Percentiles rank a stretch among this genome's conserved stretches.
Evolutionary conservation across 2,113 vertebrate species (phyloP).

Genomic region (Labrus mixtus): DNA sequence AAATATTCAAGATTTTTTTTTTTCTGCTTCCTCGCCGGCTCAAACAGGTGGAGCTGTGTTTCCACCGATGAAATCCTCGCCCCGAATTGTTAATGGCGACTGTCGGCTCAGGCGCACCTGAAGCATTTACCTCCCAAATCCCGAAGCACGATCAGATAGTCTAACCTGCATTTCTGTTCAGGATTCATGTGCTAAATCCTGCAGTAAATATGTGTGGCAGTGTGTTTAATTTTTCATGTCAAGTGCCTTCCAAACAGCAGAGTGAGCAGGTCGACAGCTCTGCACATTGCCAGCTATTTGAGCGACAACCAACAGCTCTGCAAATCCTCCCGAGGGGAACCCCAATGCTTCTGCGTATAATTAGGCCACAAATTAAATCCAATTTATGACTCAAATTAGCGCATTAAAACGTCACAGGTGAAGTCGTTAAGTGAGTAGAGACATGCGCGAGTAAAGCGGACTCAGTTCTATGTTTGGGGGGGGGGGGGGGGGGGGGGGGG

Average conservation of each 20-base stretch:
- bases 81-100: slow-evolving; percentile 12
- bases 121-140: background rate
- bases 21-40: slow-evolving; percentile 30
- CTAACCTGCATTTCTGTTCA: background rate
- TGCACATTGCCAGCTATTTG: background rate
- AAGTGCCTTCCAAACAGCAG: slow-evolving; percentile 11
- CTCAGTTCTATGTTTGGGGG: background rate
- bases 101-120: slow-evolving; percentile 7
- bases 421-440: slow-evolving; percentile 20
- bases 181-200: slow-evolving; percentile 15
- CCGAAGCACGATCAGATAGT: background rate
- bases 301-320: slow-evolving; percentile 15
- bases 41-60: slow-evolving; percentile 1
- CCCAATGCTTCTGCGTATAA: slow-evolving; percentile 43
- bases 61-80: slow-evolving; percentile 31
- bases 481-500: no score
- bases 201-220: background rate
- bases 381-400: slow-evolving; percentile 63
- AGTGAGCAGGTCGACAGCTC: slow-evolving; percentile 5
- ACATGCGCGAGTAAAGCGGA: slow-evolving; percentile 5
- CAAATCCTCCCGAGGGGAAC: slow-evolving; percentile 22
- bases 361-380: slow-evolving; percentile 62
- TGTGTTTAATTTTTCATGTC: background rate
- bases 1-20: slow-evolving; percentile 57
- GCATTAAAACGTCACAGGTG: slow-evolving; percentile 37